Base-by-base conservation (phyloP, 2,113 vertebrate genomes). In the Myxocyprinus asiaticus region DNA sequence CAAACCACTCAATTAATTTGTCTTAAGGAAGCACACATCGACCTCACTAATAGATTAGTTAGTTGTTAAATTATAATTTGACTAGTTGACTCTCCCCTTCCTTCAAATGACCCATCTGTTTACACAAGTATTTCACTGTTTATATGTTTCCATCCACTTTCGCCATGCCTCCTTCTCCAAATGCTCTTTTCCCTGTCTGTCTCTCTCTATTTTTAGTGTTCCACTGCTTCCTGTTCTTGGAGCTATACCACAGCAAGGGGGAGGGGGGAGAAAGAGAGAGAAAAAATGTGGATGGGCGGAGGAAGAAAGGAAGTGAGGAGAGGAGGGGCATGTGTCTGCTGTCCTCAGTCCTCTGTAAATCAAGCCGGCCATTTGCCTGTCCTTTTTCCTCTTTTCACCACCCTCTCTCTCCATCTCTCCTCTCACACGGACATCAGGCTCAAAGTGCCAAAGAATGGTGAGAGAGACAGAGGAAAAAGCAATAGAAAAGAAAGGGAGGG, bases 181-280 rank as follows among this genome's bases (percentile, higher is more conserved):
- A 48, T 55, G 56, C 63, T 59, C 59, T 64, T 56, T 53, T 82
- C 44, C 42, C 45, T 61, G 55, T 58, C 69, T 58, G 55, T 83
- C 42, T 67, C 47, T 67, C 81, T 80, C 82, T 87, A 84, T 87
- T 84, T 33, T 83, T 84, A 86, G 79, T 77, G 45, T 76, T 85
- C 58, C 22, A 33, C 58, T 59, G 81, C 77, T 86, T 87, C 81
- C 85, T 83, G 82, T 87, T 87, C 83, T 67, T 82, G 72, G 73
- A 84, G 78, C 80, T 42, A 48, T 55, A 79, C 76, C 82, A 77
- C 61, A 74, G 78, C 69, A 22, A 64, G 67, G 45, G 22, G 22
- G 22, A 33, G 22, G 22, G 22, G 22, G 22, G 47, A 65, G 82
- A 53, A 33, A 33, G 22, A 33, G 62, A 67, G 67, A 73, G 58